These are phyloP conservation scores for Australoheros scitulus DNA, from an alignment of 2,113 vertebrate genomes.

Conservation along the genomic window DNA sequence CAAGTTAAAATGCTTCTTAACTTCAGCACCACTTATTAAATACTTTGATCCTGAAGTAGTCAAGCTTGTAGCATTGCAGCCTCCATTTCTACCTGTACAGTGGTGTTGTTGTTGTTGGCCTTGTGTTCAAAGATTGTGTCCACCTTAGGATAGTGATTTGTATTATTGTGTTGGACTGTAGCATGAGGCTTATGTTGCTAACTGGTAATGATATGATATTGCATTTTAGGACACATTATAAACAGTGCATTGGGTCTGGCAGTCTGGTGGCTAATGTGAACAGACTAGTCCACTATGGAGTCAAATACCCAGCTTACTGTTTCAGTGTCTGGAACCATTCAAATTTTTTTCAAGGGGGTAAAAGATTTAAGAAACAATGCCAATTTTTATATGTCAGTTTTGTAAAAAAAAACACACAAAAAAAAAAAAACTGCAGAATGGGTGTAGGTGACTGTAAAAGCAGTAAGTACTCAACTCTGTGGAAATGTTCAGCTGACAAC, in stretches of 20 bases:
- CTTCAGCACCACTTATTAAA: too few relatives aligned
- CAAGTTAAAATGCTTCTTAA: too few relatives aligned
- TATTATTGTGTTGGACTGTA: not conserved
- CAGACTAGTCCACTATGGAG: not conserved
- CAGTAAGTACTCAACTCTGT: not conserved
- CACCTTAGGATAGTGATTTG: not conserved
- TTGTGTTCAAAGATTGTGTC: not conserved
- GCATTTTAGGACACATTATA: not conserved
- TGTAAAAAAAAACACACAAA: too few relatives aligned
- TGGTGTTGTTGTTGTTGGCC: too few relatives aligned
- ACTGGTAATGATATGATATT: not conserved
- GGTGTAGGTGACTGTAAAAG: not conserved
- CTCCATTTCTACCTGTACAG: too few relatives aligned
- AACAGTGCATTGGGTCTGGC: not conserved
- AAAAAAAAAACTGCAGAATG: not conserved
- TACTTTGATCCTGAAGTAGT: not conserved
- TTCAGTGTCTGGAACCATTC: not conserved
- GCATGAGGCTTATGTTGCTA: not conserved
- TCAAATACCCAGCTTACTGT: not conserved
- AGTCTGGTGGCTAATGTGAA: not conserved
- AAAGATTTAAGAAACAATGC: not conserved
- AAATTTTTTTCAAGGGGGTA: not conserved
- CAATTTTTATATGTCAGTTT: not conserved
- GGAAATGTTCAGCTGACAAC: not conserved
- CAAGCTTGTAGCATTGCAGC: not conserved